Percentiles rank a stretch among this genome's conserved stretches.
Evolutionary conservation across 2,113 vertebrate genomes (phyloP).

Genomic region (Struthidea cinerea): DNA sequence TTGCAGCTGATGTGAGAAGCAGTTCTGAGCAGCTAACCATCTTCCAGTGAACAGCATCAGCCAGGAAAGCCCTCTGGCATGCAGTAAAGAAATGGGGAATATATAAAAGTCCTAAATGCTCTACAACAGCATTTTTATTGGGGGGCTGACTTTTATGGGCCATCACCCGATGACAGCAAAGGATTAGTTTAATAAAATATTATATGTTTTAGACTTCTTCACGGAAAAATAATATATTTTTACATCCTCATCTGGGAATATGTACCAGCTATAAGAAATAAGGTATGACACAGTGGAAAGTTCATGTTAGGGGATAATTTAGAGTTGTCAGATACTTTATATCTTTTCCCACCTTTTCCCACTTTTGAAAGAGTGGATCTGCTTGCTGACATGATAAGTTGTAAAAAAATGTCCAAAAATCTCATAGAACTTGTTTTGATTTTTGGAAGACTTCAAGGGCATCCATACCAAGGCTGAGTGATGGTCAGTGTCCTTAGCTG

Average conservation of each 20-base stretch:
- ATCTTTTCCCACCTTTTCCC: background rate
- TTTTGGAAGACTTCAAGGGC: background rate
- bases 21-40: background rate
- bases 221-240: background rate
- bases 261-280: background rate
- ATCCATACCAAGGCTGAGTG: background rate
- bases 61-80: background rate
- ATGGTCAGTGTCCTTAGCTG: background rate
- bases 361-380: background rate
- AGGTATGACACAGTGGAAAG: background rate
- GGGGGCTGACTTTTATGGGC: background rate
- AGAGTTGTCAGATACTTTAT: background rate
- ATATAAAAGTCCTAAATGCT: background rate
- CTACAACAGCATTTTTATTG: background rate
- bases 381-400: background rate
- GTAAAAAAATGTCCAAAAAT: background rate
- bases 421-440: background rate
- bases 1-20: background rate
- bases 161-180: background rate
- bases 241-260: background rate
- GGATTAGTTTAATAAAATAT: background rate
- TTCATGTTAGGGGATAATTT: background rate
- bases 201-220: background rate
- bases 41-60: background rate
- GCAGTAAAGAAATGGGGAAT: background rate